Base-by-base conservation (phyloP, 2,797 vertebrate genomes). In the Hydrolagus colliei region DNA sequence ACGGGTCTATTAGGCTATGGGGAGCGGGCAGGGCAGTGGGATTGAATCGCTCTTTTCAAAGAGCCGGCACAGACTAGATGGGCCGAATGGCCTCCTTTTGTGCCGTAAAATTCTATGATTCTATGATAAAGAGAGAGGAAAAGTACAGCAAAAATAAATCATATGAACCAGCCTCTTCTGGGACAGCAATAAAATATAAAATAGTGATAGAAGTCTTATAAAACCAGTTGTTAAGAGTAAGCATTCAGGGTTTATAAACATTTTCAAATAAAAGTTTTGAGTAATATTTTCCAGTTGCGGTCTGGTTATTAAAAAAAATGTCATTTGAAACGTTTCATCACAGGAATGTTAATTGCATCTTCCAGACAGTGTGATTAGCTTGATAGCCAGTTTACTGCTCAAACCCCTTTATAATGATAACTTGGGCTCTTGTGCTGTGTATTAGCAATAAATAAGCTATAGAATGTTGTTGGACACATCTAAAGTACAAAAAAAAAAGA, bases 261-360 rank as follows among this genome's bases (percentile, higher is more conserved):
- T 67, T 67, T 65, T 32, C 13, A 10, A 67, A 80, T 13, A 18
- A 10, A 32, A 14, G 63, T 27, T 80, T 22, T 65, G 65, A 65
- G 22, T 27, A 20, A 14, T 35, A 9, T 79, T 80, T 80, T 35
- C 12, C 27, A 67, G 27, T 13, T 74, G 73, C 41, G 73, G 27
- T 74, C 12, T 14, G 27, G 32, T 32, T 74, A 74, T 74, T 74
- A 74, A 22, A 18, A 22, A 18, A 73, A 73, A 74, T 27, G 6
- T 5, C 35, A 14, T 13, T 16, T 11, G 2, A 35, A 74, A 74
- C 10, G 41, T 27, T 74, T 20, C 11, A 74, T 74, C 27, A 35
- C 27, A 35, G 73, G 73, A 75, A 75, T 75, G 73, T 75, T 16
- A 75, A 75, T 16, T 75, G 27, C 22, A 75, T 75, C 73, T 75